Evolutionary conservation across 2,113 vertebrate species (phyloP), one percentile per base, ranked within the genome.

Genomic region (Protobothrops mucrosquamatus): DNA sequence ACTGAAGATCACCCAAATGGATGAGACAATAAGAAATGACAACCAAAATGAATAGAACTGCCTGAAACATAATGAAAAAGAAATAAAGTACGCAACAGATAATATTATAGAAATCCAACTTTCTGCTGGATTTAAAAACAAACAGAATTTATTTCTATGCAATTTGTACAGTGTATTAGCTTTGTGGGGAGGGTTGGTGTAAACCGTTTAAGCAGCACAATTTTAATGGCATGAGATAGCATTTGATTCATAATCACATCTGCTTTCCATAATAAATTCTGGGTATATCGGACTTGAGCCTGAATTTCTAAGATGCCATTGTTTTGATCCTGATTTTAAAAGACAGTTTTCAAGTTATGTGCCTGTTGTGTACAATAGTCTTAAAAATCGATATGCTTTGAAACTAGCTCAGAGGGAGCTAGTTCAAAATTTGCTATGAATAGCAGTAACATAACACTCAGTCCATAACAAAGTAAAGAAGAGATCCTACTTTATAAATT

Each of bases 211-310:
- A 95, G 55, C 10, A 57, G 26, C 22, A 64, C 1, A 8, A 43
- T 51, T 20, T 93, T 14, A 56, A 26, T 92, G 43, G 87, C 23
- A 18, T 34, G 92, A 93, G 48, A 51, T 74, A 90, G 43, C 9
- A 14, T 26, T 89, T 22, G 43, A 92, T 95, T 93, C 86, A 94
- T 43, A 93, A 56, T 3, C 15, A 87, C 7, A 5, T 95, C 92
- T 92, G 6, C 51, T 93, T 57, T 52, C 22, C 43, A 39, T 61
- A 92, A 48, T 43, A 43, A 18, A 0, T 34, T 6, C 52, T 86
- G 34, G 2, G 2, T 43, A 7, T 74, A n/a, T 74, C 43, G 88
- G 89, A 0, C 5, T 1, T 23, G 56, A 57, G 26, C 52, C 26
- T 88, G 12, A 88, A 54, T 15, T 88, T 88, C 15, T 88, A 2